Conservation (phyloP, 2,888 invertebrate genomes). For the Empis livida region DNA sequence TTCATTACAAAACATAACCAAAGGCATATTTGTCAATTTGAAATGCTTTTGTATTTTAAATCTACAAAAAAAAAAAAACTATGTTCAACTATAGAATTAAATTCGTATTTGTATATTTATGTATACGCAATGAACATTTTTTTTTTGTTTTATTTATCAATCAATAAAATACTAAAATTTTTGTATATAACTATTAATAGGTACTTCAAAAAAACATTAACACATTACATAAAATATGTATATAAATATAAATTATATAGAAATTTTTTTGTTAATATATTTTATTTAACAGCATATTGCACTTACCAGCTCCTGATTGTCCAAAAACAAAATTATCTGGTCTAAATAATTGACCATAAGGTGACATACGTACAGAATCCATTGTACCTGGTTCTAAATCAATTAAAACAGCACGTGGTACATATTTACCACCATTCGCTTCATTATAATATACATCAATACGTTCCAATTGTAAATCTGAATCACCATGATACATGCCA, state of each 20-base stretch:
- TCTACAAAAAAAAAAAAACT: too few species aligned
- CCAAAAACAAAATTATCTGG: slow-evolving; percentile 82
- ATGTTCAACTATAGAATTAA: too few species aligned
- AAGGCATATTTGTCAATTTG: too few species aligned
- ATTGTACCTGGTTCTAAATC: slow-evolving; percentile 84
- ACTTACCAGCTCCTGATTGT: slow-evolving; percentile 60
- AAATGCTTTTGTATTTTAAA: too few species aligned
- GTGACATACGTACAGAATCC: slow-evolving; percentile 69
- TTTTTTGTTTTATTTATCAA: neutral
- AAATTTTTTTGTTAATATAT: too few species aligned
- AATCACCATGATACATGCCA: slow-evolving; percentile 60
- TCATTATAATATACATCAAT: slow-evolving; percentile 74
- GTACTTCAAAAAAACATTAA: too few species aligned
- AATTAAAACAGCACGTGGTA: slow-evolving; percentile 72
- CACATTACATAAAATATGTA: too few species aligned
- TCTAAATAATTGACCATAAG: slow-evolving; percentile 67
- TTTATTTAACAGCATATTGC: slow-evolving; percentile 11
- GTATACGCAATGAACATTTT: too few species aligned
- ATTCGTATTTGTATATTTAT: too few species aligned
- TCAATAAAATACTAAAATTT: neutral
- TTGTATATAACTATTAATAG: too few species aligned
- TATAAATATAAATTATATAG: too few species aligned
- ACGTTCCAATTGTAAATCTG: slow-evolving; percentile 59
- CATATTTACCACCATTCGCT: slow-evolving; percentile 57
- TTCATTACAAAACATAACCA: too few species aligned